phyloP scores from a whole-genome alignment of 2,797 vertebrate genomes.

The Anguilla obscura region DNA sequence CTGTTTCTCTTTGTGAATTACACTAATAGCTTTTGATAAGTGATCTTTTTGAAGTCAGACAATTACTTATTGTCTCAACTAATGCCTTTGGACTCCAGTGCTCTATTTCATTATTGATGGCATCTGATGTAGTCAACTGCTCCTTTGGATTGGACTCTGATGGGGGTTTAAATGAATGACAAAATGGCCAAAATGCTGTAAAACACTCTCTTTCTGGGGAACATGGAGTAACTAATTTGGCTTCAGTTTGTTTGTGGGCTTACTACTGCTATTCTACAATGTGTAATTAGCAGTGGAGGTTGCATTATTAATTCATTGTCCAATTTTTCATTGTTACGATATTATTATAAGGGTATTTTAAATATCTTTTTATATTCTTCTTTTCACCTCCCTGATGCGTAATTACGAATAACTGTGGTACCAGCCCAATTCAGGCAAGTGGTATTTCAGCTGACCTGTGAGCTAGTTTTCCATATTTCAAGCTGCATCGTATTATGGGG shows the following conservation, averaged over 20 bases:
- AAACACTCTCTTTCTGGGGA: neutral
- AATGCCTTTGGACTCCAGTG: constrained; percentile 29
- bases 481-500: neutral
- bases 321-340: too few relatives aligned
- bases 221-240: neutral
- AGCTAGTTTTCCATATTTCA: neutral
- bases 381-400: neutral
- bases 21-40: constrained; percentile 29
- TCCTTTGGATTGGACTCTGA: constrained; percentile 7
- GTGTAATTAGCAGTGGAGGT: neutral
- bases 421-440: neutral
- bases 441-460: neutral
- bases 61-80: constrained; percentile 27
- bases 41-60: constrained; percentile 24
- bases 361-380: neutral
- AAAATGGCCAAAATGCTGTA: neutral
- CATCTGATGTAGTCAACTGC: constrained; percentile 24
- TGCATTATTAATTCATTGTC: neutral
- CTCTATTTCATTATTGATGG: constrained; percentile 28
- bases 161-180: constrained; percentile 14
- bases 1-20: constrained; percentile 3
- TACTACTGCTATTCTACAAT: neutral
- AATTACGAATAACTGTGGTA: neutral
- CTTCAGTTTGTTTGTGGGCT: constrained; percentile 6
- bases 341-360: neutral